Evolutionary conservation across 2,888 invertebrate species (phyloP), one percentile per base, ranked within the genome.

Genomic region (Diadromus collaris): DNA sequence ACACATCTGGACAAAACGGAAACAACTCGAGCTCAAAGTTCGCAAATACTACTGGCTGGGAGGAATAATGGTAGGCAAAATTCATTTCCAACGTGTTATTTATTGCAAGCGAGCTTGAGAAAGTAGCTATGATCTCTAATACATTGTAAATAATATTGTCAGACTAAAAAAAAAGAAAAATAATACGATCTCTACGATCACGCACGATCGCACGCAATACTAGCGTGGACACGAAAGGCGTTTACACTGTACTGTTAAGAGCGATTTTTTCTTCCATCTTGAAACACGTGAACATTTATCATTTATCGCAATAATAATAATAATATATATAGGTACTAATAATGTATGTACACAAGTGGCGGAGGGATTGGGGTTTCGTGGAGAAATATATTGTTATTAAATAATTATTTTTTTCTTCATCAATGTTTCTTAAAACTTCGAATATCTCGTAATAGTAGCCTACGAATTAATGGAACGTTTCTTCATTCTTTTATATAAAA

Each of bases 101-200:
- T 90, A 89, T 89, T 90, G 88, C 86, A 90, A 90, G 90, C 90
- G 88, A 88, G 88, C 86, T 89, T 87, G 86, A 89, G 85, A 88
- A 90, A 88, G 88, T 89, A 89, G 88, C 89, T 89, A 88, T 88
- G 87, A 80, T 89, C 86, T 85, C 85, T 88, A 86, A 85, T 89
- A 89, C 86, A 89, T 87, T 85, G 85, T 86, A 86, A 81, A 87
- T 88, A 88, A 88, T 88, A 88, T 87, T 88, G 84, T 87, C 84
- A 85, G 86, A 86, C 86, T 87, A 87, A 85, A 65, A 73, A 67
- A 74, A 48, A 67, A 58, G 63, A 38, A 61, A 63, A 61, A 64
- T 48, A 69, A 84, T 41, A 86, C 85, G 51, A 76, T 74, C 60
- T 58, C 48, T 44, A 73, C 19, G 51, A 68, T 68, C 54, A 73